phyloP scores from a whole-genome alignment of 2,113 vertebrate genomes.

The Sminthopsis crassicaudata region DNA sequence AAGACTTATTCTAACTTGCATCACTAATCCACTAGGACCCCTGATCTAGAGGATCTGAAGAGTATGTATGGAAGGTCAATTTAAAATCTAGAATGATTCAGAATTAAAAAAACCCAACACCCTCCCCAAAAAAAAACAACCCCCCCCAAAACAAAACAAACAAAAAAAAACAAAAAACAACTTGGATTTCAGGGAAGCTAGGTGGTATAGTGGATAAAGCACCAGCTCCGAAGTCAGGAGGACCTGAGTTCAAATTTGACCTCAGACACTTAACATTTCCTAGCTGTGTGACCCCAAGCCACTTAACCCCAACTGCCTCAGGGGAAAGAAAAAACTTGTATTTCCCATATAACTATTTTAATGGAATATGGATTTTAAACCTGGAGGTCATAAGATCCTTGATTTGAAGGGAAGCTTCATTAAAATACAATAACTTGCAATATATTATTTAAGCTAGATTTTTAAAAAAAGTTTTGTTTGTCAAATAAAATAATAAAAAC shows the following conservation, averaged over 20 bases:
- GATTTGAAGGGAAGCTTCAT: constrained; percentile 16
- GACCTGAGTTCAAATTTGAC: too few relatives aligned
- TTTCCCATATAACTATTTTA: constrained; percentile 6
- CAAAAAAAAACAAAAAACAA: too few relatives aligned
- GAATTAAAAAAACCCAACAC: too few relatives aligned
- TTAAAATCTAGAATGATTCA: constrained; percentile 26
- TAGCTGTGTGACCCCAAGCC: too few relatives aligned
- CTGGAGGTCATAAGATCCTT: neutral
- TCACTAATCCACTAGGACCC: neutral
- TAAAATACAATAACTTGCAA: constrained; percentile 24
- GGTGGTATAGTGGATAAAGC: too few relatives aligned
- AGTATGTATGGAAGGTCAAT: neutral
- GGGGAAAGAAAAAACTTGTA: neutral
- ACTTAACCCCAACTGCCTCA: too few relatives aligned
- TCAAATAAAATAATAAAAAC: neutral
- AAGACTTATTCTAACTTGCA: neutral
- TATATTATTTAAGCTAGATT: neutral
- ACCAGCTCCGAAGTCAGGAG: too few relatives aligned
- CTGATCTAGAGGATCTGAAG: constrained; percentile 21
- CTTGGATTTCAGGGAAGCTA: too few relatives aligned
- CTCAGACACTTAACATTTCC: too few relatives aligned
- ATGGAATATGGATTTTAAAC: neutral
- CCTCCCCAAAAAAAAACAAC: too few relatives aligned
- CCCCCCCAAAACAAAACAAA: too few relatives aligned
- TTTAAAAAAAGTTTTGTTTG: neutral